Conservation (phyloP, 23 tunicate species). For the Phallusia fumigata region DNA sequence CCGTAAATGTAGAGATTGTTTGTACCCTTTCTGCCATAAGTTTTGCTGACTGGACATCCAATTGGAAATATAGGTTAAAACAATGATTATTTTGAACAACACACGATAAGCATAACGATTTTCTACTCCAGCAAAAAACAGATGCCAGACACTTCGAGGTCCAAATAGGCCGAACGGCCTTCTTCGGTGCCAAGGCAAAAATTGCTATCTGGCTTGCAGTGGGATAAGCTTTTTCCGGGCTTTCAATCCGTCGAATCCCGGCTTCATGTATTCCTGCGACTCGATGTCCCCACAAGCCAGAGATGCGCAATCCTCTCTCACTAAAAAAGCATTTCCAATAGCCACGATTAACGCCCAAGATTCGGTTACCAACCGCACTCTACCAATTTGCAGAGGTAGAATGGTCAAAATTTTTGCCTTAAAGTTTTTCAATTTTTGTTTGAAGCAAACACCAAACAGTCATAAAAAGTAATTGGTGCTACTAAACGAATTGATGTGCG, state of each 20-base stretch:
- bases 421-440: no score
- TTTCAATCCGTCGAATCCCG: slow-evolving; percentile 16
- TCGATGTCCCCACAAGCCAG: not conserved
- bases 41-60: no score
- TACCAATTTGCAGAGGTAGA: slow-evolving; percentile 32
- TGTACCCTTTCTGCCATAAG: no score
- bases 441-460: no score
- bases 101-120: no score
- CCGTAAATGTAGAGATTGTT: no score
- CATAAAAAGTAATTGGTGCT: no score
- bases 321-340: not conserved
- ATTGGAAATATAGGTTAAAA: no score
- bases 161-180: slow-evolving; percentile 1
- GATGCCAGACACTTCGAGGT: slow-evolving; percentile 3
- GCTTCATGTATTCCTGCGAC: slow-evolving; percentile 33
- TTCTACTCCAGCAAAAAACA: slow-evolving; percentile 1
- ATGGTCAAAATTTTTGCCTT: no score
- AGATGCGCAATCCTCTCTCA: not conserved
- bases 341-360: slow-evolving; percentile 1
- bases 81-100: not conserved
- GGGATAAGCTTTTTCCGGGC: slow-evolving; percentile 7
- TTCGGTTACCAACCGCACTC: slow-evolving; percentile 20
- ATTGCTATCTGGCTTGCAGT: slow-evolving; percentile 26
- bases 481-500: no score
- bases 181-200: slow-evolving; percentile 15